These are phyloP conservation scores for Cheilinus undulatus DNA, from an alignment of 2,113 vertebrate species.

Conservation along the genomic window DNA sequence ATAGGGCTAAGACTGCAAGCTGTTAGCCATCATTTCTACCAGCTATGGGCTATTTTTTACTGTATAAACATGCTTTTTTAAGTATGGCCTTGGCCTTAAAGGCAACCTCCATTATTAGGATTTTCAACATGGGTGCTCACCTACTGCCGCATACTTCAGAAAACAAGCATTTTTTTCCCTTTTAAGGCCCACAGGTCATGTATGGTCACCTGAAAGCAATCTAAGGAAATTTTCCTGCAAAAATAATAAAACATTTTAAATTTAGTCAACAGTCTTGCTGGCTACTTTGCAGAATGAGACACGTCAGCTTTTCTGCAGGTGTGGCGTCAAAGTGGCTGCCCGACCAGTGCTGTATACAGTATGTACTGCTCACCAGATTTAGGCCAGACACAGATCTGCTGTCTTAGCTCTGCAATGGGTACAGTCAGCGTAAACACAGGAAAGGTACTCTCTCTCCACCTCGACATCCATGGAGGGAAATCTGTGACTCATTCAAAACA, in stretches of 20 bases:
- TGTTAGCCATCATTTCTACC: not conserved
- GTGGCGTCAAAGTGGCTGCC: slow-evolving; percentile 12
- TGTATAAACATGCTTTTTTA: too few relatives aligned
- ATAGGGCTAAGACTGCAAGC: not conserved
- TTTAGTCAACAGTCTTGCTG: not conserved
- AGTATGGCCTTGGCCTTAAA: not conserved
- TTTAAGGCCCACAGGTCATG: not conserved
- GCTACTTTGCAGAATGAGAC: slow-evolving; percentile 4
- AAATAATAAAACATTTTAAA: not conserved
- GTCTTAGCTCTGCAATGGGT: slow-evolving; percentile 43
- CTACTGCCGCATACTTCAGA: not conserved
- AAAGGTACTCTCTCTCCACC: slow-evolving; percentile 6
- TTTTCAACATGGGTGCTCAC: not conserved
- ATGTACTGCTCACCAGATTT: not conserved
- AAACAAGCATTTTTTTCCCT: not conserved
- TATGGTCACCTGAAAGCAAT: slow-evolving; percentile 12
- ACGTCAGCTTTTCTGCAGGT: slow-evolving; percentile 49
- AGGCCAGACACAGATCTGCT: slow-evolving; percentile 21
- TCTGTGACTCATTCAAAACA: slow-evolving; percentile 67
- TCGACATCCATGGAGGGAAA: slow-evolving; percentile 35
- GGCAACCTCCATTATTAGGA: not conserved
- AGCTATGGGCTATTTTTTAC: not conserved
- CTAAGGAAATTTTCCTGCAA: not conserved
- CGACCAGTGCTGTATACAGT: not conserved
- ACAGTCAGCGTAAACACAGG: slow-evolving; percentile 43